Conservation (phyloP, 2,797 vertebrate genomes). For the Perdix hodgsoniae region DNA sequence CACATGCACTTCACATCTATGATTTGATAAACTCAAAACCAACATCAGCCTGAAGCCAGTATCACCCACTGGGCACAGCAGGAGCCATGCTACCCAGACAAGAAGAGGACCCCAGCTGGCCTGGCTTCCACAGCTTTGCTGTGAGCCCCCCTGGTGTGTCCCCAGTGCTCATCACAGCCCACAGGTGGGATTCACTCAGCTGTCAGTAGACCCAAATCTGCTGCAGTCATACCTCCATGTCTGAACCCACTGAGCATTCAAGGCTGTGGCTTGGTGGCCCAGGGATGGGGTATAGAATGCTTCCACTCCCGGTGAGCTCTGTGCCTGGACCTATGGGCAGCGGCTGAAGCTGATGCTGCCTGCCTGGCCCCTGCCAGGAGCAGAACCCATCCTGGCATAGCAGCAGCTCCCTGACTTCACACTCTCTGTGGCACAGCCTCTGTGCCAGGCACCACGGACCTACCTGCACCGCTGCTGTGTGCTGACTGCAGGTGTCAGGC, state of each 20-base stretch:
- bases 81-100: background rate
- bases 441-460: too few relatives aligned
- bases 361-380: too few relatives aligned
- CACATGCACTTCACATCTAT: background rate
- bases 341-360: too few relatives aligned
- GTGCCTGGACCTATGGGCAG: background rate
- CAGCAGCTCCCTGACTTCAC: too few relatives aligned
- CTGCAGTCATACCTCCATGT: too few relatives aligned
- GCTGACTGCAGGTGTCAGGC: background rate
- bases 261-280: background rate
- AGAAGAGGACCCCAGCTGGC: background rate
- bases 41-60: background rate
- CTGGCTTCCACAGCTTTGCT: background rate
- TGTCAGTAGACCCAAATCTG: too few relatives aligned
- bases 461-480: background rate
- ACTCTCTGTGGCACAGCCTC: too few relatives aligned
- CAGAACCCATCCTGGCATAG: too few relatives aligned
- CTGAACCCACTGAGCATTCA: background rate
- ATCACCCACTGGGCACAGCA: rapidly evolving
- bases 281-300: rapidly evolving
- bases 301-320: rapidly evolving
- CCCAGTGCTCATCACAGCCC: too few relatives aligned
- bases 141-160: background rate
- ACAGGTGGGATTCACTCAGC: too few relatives aligned
- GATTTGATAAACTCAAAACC: background rate